Percentiles rank a stretch among this genome's conserved stretches.
These are phyloP conservation scores for Peromyscus nudipes DNA, from an alignment of 2,797 vertebrate species.

Conservation along the genomic window DNA sequence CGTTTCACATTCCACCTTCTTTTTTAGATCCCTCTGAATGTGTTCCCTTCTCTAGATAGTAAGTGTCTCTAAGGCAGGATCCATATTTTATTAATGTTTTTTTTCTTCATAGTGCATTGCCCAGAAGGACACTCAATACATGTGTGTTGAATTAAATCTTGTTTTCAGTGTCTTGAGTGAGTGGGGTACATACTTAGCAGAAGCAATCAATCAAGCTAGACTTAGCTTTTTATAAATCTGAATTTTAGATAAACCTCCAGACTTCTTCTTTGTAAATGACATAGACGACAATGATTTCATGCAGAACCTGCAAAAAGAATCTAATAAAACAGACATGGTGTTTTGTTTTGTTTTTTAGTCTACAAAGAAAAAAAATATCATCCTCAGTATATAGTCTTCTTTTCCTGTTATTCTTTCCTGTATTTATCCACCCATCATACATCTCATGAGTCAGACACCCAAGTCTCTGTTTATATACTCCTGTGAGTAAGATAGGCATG, in stretches of 20 bases:
- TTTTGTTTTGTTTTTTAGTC: not conserved
- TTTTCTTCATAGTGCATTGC: conserved; percentile 41
- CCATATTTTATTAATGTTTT: conserved; percentile 22
- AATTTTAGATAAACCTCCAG: conserved; percentile 59
- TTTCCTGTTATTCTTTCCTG: not conserved
- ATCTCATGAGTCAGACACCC: conserved; percentile 8
- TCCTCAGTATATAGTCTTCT: not conserved
- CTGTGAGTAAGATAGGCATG: not conserved
- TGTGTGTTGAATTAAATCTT: conserved; percentile 58
- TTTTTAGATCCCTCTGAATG: not conserved
- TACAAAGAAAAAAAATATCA: conserved; percentile 43
- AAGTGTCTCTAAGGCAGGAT: not conserved
- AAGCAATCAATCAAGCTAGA: conserved; percentile 54
- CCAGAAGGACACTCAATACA: conserved; percentile 49
- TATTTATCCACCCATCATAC: conserved; percentile 4
- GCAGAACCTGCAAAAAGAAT: conserved; percentile 36
- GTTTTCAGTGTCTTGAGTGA: conserved; percentile 58
- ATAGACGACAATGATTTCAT: not conserved
- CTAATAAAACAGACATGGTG: not conserved
- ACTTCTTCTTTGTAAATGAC: conserved; percentile 48
- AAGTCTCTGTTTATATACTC: not conserved
- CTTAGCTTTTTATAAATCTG: conserved; percentile 45
- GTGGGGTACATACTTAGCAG: conserved; percentile 35
- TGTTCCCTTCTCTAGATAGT: not conserved
- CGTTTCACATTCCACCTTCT: not conserved